Base-by-base conservation (phyloP, 2,888 invertebrate genomes). In the Drosophila multiciliata region DNA sequence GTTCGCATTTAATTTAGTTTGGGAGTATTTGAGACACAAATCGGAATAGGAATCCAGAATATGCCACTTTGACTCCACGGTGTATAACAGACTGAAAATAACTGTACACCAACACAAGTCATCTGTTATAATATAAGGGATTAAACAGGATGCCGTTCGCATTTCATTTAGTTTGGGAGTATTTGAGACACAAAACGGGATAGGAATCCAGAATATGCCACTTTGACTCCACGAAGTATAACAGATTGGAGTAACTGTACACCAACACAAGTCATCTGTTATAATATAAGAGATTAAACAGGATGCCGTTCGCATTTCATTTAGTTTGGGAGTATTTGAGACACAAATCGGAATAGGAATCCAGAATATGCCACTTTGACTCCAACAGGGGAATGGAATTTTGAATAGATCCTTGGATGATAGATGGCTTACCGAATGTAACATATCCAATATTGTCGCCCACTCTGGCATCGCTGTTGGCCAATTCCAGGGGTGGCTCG, bases 371-470 rank as follows among this genome's bases (percentile, higher is more conserved):
- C 61, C 80, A 79, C 75, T 83, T 78, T 79, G 29, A 72, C 69
- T 75, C 77, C 75, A 26, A 6, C 32, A 38, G 9, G 6, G 9
- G n/a, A 17, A 11, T 1, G 3, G 20, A n/a, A 50, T 17, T 38
- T 49, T 1, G 1, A 40, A 29, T 7, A 33, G 12, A 4, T 45
- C 3, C 5, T 5, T 9, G n/a, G 2, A 35, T n/a, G 23, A 45
- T 45, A 7, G 45, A 48, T 4, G 8, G 93, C 95, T 94, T 93
- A 98, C 98, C 98, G 94, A 99, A 99, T 78, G 99, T 99, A 91
- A 99, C 99, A 94, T 99, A 99, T 93, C 99, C 99, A 94, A 99
- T 98, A 94, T 99, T 99, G 92, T 99, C 99, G 73, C 98, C 99
- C 79, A 97, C 96, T 92, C 96, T 96, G 66, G 99, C 99, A 91